Evolutionary conservation across 2,113 vertebrate species (phyloP).

Genomic region (Anhinga rufa): DNA sequence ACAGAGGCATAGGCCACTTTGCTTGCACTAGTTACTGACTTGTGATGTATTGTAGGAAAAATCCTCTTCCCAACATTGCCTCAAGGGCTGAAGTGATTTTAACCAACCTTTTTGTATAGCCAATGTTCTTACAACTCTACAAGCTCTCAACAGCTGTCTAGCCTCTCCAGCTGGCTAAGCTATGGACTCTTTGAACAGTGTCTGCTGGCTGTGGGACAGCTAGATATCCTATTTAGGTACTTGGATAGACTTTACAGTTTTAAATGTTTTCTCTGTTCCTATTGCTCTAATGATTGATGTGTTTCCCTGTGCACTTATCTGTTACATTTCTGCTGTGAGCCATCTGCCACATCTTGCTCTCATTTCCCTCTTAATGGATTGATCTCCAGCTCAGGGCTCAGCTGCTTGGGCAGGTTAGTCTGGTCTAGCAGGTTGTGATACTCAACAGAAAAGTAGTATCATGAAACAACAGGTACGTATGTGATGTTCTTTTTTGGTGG

Average conservation of each 20-base stretch:
- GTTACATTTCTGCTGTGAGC: neutral
- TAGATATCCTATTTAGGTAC: neutral
- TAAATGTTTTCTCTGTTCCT: neutral
- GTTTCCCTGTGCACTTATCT: neutral
- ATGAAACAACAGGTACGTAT: neutral
- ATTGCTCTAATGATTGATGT: neutral
- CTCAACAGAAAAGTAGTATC: neutral
- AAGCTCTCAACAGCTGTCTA: neutral
- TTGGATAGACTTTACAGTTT: neutral
- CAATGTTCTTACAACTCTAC: neutral
- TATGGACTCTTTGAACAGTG: neutral
- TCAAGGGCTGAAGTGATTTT: neutral
- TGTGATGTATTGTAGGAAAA: neutral
- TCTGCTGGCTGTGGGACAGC: neutral
- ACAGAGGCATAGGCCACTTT: neutral
- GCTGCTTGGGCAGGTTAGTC: neutral
- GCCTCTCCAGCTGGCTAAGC: neutral
- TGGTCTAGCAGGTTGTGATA: neutral
- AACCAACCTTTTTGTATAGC: neutral
- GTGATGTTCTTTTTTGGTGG: neutral
- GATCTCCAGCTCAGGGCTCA: neutral
- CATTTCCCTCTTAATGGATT: neutral
- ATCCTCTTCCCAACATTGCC: neutral
- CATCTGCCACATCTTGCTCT: neutral
- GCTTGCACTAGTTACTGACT: neutral